These are phyloP conservation scores for Zygothrica quintamaculata DNA, from an alignment of 2,888 invertebrate species.

Conservation along the genomic window DNA sequence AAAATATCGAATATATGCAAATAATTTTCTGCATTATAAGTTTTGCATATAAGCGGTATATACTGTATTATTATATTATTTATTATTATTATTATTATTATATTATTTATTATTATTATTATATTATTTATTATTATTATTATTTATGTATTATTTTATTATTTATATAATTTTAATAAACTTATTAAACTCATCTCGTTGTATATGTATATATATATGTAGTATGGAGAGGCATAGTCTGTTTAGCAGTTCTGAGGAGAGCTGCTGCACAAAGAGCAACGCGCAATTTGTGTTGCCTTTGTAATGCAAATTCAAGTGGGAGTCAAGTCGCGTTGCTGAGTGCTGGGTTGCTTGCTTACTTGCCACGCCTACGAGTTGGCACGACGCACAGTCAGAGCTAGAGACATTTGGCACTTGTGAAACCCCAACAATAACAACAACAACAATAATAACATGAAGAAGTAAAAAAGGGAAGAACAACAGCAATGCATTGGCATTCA, in stretches of 20 bases:
- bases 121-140: not conserved
- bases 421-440: constrained; percentile 35
- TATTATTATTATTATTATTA: too few relatives aligned
- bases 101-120: not conserved
- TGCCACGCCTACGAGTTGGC: constrained; percentile 67
- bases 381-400: constrained; percentile 34
- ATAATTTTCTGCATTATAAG: too few relatives aligned
- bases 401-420: constrained; percentile 70
- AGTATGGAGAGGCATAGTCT: constrained; percentile 17
- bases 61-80: too few relatives aligned
- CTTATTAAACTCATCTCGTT: constrained; percentile 13
- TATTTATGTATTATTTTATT: not conserved
- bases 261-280: constrained; percentile 66
- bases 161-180: too few relatives aligned
- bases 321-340: constrained; percentile 71
- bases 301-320: constrained; percentile 79
- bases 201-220: too few relatives aligned
- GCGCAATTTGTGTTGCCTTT: constrained; percentile 78
- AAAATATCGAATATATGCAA: too few relatives aligned
- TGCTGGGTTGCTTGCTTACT: too few relatives aligned
- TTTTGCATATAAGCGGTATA: too few relatives aligned
- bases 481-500: constrained; percentile 72
- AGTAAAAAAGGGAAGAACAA: too few relatives aligned
- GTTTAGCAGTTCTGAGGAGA: constrained; percentile 38
- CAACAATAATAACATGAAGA: constrained; percentile 19